A percentile compares a stretch with the other conserved stretches of the same genome.
Conservation (phyloP, 2,113 vertebrate species). For the Xerus inauris region DNA sequence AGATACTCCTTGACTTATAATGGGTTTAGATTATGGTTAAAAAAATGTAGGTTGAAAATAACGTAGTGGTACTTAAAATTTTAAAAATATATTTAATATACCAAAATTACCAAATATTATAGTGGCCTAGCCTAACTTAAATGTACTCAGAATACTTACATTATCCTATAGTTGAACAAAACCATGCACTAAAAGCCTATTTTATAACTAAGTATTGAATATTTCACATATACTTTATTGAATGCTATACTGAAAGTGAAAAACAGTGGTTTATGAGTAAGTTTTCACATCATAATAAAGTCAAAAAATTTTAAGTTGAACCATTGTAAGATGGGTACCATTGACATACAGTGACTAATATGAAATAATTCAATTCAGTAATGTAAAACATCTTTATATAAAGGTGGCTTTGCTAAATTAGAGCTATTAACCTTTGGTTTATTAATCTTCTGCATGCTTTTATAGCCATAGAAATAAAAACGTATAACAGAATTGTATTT, state of each 20-base stretch:
- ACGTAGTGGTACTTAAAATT: too few species aligned
- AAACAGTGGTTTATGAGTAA: neutral
- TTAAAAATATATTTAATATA: too few species aligned
- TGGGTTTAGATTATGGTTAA: too few species aligned
- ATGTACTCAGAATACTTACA: neutral
- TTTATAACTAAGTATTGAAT: neutral
- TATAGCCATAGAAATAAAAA: neutral
- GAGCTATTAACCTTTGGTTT: neutral
- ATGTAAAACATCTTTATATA: neutral
- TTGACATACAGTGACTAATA: neutral
- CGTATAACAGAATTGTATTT: neutral
- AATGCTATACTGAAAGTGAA: neutral
- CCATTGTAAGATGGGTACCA: neutral
- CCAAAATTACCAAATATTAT: neutral
- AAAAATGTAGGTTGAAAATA: too few species aligned
- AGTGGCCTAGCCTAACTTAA: neutral
- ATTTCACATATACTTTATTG: neutral
- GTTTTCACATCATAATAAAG: neutral
- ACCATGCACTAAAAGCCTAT: neutral
- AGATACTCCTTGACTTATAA: neutral
- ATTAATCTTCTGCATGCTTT: neutral
- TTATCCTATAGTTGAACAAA: neutral
- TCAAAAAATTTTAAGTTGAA: neutral
- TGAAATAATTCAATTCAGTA: neutral
- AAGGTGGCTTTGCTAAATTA: neutral